Base-by-base conservation (phyloP, 2,113 vertebrate genomes). In the Eupsittula cactorum region DNA sequence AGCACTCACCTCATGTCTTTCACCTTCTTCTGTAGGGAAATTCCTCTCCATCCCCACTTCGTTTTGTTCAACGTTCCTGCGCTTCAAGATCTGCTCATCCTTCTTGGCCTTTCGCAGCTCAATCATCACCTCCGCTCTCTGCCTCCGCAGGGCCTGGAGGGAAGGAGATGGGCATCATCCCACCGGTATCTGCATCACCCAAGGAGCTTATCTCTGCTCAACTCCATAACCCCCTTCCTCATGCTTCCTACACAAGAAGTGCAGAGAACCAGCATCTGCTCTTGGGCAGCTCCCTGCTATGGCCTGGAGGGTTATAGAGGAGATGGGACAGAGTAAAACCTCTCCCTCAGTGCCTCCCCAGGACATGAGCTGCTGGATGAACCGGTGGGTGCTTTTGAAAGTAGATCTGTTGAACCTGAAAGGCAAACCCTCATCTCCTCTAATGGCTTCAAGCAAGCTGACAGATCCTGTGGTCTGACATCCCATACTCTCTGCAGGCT, bases 21-120 rank as follows among this genome's bases (percentile, higher is more conserved):
- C 79, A 1, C 70, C 52, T 62, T 90, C 93, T 10, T 82, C 96
- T 2, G 95, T 79, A 49, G 97, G 98, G 6, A 97, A 18, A 1
- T 21, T 88, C 8, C 98, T 95, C 2, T 98, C 98, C 57, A 59
- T 59, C 21, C n/a, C 19, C 13, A 14, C 20, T 57, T 57, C 21
- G 7, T 24, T 59, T 10, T 15, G 57, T 16, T 35, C 33, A 24
- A 59, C 10, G 21, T 98, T 98, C 23, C 99, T 98, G 81, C 98
- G 98, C 93, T 99, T 99, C 82, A 99, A 65, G 47, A 98, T 98
- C 88, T 98, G 98, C 29, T 99, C 98, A 11, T 98, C 97, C 92
- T 99, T 99, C 68, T 98, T 98, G 42, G 98, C 98, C 96, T 99
- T 99, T 1, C 98, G 98, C 84, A 99, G 98, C 95, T 99, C 98